These are phyloP conservation scores for Dynastes maya DNA, from an alignment of 2,888 invertebrate species.

Conservation along the genomic window DNA sequence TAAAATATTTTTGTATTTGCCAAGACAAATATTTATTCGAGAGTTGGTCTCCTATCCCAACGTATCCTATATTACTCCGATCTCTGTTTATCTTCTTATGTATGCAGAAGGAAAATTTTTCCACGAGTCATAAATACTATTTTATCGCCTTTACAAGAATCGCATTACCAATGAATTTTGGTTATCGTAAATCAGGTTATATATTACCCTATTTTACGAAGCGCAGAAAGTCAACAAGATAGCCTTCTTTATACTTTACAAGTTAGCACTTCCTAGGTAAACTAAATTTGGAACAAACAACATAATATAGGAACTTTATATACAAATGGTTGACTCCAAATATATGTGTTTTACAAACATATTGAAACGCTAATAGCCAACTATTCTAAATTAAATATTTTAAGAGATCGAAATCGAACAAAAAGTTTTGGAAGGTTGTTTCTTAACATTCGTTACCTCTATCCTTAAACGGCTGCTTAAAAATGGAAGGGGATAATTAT, in stretches of 20 bases:
- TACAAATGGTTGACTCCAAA: too few species aligned
- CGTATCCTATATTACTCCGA: constrained; percentile 10
- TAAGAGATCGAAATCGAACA: too few species aligned
- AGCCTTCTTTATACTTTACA: too few species aligned
- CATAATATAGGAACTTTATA: too few species aligned
- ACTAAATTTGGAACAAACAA: too few species aligned
- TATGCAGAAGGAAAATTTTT: constrained; percentile 6
- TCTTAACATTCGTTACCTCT: constrained; percentile 17
- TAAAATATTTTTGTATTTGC: constrained; percentile 39
- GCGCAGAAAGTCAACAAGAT: not conserved
- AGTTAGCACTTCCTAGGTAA: too few species aligned
- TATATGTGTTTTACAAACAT: too few species aligned
- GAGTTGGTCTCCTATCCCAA: constrained; percentile 4
- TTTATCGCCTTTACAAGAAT: constrained; percentile 11
- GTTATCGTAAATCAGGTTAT: constrained; percentile 14
- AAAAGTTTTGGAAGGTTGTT: too few species aligned
- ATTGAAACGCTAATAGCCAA: too few species aligned
- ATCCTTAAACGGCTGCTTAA: constrained; percentile 19
- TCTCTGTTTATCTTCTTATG: not conserved
- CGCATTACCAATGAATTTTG: constrained; percentile 27
- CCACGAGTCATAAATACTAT: constrained; percentile 17
- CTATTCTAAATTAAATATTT: too few species aligned
- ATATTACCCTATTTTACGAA: not conserved
- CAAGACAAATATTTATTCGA: constrained; percentile 36
- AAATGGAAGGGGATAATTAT: constrained; percentile 30